Evolutionary conservation across 1,140 invertebrate species (phyloP).

Genomic region (Heliconius eleuchia): DNA sequence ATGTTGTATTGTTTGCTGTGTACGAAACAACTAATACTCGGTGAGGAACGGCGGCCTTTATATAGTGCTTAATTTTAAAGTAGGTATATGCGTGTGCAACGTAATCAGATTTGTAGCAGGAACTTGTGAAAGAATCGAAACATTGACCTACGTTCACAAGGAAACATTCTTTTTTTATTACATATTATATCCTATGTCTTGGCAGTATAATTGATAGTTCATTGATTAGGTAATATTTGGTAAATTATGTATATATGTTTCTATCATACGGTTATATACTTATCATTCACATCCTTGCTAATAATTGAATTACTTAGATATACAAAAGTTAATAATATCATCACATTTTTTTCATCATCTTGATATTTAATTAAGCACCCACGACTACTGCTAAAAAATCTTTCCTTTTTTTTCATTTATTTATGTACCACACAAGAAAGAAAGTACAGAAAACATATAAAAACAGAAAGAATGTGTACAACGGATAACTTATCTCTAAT

Average conservation of each 20-base stretch:
- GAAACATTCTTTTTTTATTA: slow-evolving; percentile 22
- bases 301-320: neutral
- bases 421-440: too few species aligned
- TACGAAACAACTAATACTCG: slow-evolving; percentile 32
- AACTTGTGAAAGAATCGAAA: slow-evolving; percentile 34
- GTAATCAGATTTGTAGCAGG: slow-evolving; percentile 33
- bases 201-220: neutral
- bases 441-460: too few species aligned
- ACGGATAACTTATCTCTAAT: too few species aligned
- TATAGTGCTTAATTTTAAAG: slow-evolving; percentile 34
- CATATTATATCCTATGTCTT: neutral
- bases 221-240: neutral
- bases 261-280: neutral
- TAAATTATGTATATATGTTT: neutral
- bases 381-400: too few species aligned
- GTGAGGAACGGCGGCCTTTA: slow-evolving; percentile 25
- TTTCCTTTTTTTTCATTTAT: too few species aligned
- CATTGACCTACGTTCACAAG: slow-evolving; percentile 36
- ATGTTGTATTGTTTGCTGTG: slow-evolving; percentile 38
- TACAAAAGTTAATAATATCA: neutral
- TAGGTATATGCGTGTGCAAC: slow-evolving; percentile 19
- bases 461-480: too few species aligned
- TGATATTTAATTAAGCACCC: too few species aligned
- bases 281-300: neutral
- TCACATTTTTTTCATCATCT: too few species aligned